phyloP scores from a whole-genome alignment of 2,888 invertebrate species.

The Nemurella pictetii region DNA sequence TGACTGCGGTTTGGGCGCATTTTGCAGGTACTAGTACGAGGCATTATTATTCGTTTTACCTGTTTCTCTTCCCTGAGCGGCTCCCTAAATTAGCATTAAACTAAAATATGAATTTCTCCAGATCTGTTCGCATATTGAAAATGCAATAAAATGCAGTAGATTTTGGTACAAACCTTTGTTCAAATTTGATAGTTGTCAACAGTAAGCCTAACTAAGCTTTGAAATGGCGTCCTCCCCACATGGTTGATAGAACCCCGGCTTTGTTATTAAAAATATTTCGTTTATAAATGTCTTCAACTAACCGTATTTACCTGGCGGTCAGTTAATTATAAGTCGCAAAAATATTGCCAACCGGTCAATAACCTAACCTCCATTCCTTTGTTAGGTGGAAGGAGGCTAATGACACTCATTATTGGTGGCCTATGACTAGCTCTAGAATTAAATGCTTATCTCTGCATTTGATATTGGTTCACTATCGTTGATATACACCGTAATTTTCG shows the following conservation, averaged over 20 bases:
- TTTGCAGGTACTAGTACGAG: constrained; percentile 65
- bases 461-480: constrained; percentile 19
- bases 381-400: background rate
- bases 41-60: constrained; percentile 48
- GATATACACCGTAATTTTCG: background rate
- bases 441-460: background rate
- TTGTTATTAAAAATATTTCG: constrained; percentile 36
- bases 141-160: background rate
- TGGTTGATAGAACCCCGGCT: constrained; percentile 52
- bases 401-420: background rate
- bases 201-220: constrained; percentile 66
- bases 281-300: background rate
- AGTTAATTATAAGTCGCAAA: constrained; percentile 6
- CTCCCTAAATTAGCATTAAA: background rate
- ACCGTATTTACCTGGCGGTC: background rate
- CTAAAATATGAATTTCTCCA: background rate
- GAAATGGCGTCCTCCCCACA: constrained; percentile 76
- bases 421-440: constrained; percentile 7
- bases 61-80: background rate
- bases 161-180: constrained; percentile 30
- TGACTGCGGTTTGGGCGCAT: constrained; percentile 71
- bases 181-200: constrained; percentile 56
- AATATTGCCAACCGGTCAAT: constrained; percentile 5
- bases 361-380: constrained; percentile 27
- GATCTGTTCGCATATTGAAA: background rate